These are phyloP conservation scores for Dexiosoma caninum DNA, from an alignment of 2,888 invertebrate species.

Conservation along the genomic window DNA sequence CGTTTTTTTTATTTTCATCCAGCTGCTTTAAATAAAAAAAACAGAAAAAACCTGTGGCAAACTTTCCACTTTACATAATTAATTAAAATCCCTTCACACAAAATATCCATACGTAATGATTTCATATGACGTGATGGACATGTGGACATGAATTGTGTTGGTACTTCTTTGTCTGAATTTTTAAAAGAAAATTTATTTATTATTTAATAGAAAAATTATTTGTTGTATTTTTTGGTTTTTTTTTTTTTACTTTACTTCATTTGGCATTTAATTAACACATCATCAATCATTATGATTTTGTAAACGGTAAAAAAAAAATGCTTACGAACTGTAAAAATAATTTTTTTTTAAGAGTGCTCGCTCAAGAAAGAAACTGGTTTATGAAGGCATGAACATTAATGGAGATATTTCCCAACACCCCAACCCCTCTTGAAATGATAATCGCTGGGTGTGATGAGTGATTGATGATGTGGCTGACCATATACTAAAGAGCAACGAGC, in stretches of 20 bases:
- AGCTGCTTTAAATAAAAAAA: no score
- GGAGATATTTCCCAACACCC: not conserved
- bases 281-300: constrained; percentile 46
- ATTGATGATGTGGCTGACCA: not conserved
- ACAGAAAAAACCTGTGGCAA: not conserved
- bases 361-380: not conserved
- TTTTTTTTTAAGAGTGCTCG: not conserved
- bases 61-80: not conserved
- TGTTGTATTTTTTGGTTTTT: not conserved
- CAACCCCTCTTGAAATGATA: not conserved
- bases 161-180: not conserved
- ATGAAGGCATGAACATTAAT: not conserved
- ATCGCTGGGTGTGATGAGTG: not conserved
- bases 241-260: no score
- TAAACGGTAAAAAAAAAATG: not conserved
- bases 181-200: not conserved
- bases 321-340: constrained; percentile 17
- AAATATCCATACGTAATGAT: constrained; percentile 4
- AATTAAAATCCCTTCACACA: not conserved
- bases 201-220: not conserved
- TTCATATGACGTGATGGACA: constrained; percentile 1
- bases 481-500: no score
- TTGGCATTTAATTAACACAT: constrained; percentile 49
- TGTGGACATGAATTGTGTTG: constrained; percentile 5
- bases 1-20: no score